Evolutionary conservation across 2,797 vertebrate genomes (phyloP), one percentile per base, ranked within the genome.

Genomic region (Poecilia wingei): DNA sequence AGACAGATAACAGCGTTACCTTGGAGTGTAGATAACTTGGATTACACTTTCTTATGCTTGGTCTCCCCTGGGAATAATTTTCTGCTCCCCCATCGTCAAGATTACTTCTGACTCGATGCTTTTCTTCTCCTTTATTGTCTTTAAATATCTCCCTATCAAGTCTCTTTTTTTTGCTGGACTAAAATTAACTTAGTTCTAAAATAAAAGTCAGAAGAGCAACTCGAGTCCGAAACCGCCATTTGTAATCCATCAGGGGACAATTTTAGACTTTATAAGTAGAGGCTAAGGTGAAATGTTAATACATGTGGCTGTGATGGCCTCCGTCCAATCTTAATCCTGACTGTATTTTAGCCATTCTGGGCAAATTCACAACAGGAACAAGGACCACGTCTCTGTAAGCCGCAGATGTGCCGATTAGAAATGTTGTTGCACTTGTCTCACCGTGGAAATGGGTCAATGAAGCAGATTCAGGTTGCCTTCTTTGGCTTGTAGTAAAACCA

Each of bases 1-100:
- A 83, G 86, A 79, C 76, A 92, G 94, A 95, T 94, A 95, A 94
- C 86, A 46, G 78, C 0, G 85, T 91, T 90, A 89, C 88, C 88
- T 91, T 94, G 91, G 87, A 91, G 87, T 87, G 88, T 49, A 89
- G 91, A 94, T 93, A 93, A 92, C 84, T 71, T 3, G 77, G 82
- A 87, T 85, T 92, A 83, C 46, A 80, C 85, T 86, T 90, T 76
- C 86, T 47, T 75, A 85, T 69, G 39, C 68, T 77, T 81, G 22
- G 74, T 85, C 77, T 85, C 79, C 74, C 73, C 64, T 1, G 79
- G 87, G 85, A 76, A 81, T 77, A 74, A 88, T 84, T 89, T 84
- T 80, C 81, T 80, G 78, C 82, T 78, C 76, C 61, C 61, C 73
- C 80, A 85, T 89, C 70, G 83, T 86, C 81, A 79, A 69, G 18